Conservation (phyloP, 2,888 invertebrate species). For the Ischnus inquisitorius region DNA sequence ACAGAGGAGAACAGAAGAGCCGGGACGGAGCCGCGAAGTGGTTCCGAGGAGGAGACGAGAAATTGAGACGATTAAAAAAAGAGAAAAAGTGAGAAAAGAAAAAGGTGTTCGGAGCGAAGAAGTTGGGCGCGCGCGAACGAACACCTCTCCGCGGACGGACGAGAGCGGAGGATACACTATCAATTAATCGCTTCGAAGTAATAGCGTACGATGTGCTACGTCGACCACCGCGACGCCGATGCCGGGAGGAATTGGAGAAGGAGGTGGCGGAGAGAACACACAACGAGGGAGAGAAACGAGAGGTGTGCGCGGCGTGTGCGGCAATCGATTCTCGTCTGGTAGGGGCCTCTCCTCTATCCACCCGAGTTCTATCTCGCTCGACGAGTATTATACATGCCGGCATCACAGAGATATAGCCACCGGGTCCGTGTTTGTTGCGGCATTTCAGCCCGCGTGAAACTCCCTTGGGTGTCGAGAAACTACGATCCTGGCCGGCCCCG, state of each 20-base stretch:
- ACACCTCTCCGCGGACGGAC: constrained; percentile 26
- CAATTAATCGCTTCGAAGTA: constrained; percentile 48
- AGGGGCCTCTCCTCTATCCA: constrained; percentile 26
- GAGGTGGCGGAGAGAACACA: constrained; percentile 23
- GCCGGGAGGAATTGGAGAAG: constrained; percentile 22
- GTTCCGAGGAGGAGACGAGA: neutral
- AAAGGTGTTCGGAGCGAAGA: constrained; percentile 18
- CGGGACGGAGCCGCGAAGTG: neutral
- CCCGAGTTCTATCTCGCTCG: neutral
- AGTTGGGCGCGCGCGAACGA: neutral
- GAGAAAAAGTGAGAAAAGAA: neutral
- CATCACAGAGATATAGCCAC: constrained; percentile 20
- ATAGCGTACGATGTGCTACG: constrained; percentile 33
- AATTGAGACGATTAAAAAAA: neutral
- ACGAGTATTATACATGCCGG: constrained; percentile 1
- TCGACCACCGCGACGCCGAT: constrained; percentile 17
- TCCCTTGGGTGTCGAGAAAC: neutral
- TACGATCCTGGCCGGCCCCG: constrained; percentile 6
- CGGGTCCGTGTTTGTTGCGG: constrained; percentile 64
- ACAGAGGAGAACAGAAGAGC: constrained; percentile 5
- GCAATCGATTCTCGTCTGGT: constrained; percentile 75
- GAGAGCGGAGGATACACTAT: constrained; percentile 54
- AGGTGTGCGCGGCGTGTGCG: constrained; percentile 68
- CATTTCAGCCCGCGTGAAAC: constrained; percentile 62
- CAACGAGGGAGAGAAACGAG: constrained; percentile 55